Conservation (phyloP, 2,113 vertebrate genomes). For the Antidorcas marsupialis region DNA sequence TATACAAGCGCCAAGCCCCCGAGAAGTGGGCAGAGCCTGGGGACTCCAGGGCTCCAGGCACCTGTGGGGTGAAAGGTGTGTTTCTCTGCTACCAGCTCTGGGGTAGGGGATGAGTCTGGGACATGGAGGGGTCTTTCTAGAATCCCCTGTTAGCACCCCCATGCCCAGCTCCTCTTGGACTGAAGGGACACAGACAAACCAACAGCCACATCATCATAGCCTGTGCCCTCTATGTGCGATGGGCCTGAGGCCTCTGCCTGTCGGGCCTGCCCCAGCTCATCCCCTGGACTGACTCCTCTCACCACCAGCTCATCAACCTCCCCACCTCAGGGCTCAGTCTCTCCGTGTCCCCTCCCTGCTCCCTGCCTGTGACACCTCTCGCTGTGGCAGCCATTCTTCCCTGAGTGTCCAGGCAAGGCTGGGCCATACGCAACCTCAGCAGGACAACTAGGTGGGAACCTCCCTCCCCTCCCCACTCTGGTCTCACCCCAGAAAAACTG, state of each 20-base stretch:
- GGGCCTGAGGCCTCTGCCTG: neutral
- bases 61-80: constrained; percentile 67
- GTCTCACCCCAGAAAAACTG: neutral
- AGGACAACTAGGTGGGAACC: neutral
- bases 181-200: neutral
- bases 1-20: constrained; percentile 86
- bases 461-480: neutral
- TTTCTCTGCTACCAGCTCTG: constrained; percentile 1
- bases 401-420: neutral
- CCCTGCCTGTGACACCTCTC: neutral
- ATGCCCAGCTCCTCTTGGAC: no score
- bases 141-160: neutral
- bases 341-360: neutral
- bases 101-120: constrained; percentile 66
- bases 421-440: neutral
- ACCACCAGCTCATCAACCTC: fast-evolving
- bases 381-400: neutral
- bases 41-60: neutral
- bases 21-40: neutral
- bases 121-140: constrained; percentile 78
- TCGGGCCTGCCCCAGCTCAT: neutral
- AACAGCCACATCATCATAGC: neutral
- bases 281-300: neutral
- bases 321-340: neutral
- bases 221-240: neutral